Evolutionary conservation across 2,797 vertebrate genomes (phyloP).

Genomic region (Malurus leucopterus): DNA sequence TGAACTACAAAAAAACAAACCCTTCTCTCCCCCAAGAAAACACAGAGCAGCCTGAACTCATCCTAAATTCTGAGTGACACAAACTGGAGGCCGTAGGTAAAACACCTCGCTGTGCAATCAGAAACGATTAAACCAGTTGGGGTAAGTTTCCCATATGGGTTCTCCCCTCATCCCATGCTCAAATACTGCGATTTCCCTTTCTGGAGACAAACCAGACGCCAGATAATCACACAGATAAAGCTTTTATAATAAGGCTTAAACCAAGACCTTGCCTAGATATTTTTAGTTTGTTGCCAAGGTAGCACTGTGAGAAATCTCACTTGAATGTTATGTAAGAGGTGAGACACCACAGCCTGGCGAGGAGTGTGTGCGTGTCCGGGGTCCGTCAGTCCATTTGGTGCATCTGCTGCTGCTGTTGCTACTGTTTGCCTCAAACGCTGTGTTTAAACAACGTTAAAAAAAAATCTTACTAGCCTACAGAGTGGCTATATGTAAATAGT

Average conservation of each 20-base stretch:
- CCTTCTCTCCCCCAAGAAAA: background rate
- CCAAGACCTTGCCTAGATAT: slow-evolving; percentile 78
- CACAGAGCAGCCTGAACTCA: slow-evolving; percentile 17
- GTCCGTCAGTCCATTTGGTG: slow-evolving; percentile 68
- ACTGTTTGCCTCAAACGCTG: slow-evolving; percentile 86
- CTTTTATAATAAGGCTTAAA: slow-evolving; percentile 75
- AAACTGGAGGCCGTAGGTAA: background rate
- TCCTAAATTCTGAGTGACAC: background rate
- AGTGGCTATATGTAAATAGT: slow-evolving; percentile 89
- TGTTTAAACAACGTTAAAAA: slow-evolving; percentile 79
- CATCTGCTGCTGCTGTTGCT: slow-evolving; percentile 85
- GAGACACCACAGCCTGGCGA: slow-evolving; percentile 75
- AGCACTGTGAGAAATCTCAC: slow-evolving; percentile 80
- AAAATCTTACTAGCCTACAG: slow-evolving; percentile 76
- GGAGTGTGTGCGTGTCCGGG: slow-evolving; percentile 58
- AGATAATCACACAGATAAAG: slow-evolving; percentile 75
- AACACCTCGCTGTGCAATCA: slow-evolving; percentile 6
- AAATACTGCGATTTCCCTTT: slow-evolving; percentile 59
- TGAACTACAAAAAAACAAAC: slow-evolving; percentile 43
- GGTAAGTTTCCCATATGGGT: slow-evolving; percentile 21
- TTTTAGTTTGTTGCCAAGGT: slow-evolving; percentile 84
- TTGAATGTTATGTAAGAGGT: slow-evolving; percentile 80
- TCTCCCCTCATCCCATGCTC: slow-evolving; percentile 33
- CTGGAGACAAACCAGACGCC: slow-evolving; percentile 69
- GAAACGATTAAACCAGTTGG: slow-evolving; percentile 3